Evolutionary conservation across 1,140 invertebrate species (phyloP), one percentile per base, ranked within the genome.

Genomic region (Stratiolaelaps scimitus): DNA sequence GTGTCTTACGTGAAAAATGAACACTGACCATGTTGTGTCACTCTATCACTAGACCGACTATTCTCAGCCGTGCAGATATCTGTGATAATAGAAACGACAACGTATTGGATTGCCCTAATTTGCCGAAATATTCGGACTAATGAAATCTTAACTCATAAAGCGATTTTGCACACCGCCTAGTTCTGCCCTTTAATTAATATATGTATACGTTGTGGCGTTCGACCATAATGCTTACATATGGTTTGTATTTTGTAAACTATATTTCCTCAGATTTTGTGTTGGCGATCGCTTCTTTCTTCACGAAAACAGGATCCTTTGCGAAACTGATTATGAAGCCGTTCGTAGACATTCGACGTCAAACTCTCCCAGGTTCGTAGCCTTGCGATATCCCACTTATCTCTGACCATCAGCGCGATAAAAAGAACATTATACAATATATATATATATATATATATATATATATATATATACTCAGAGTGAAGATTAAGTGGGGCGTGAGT

Each of bases 271-370:
- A 81, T 94, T 94, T 80, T 94, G 90, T 78, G 88, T 94, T 5
- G 90, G 90, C 1, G 90, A 94, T 74, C 81, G 86, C 71, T 94
- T 91, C 76, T 92, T 90, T 76, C 77, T 92, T 69, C 90, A 86
- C 77, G 88, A 92, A 76, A 92, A 92, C 78, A 89, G 89, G 78
- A 91, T 94, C 69, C 81, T 93, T 1, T 94, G 89, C 77, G 88
- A 92, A 75, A 89, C 89, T 75, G 89, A 94, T 77, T 93, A 92
- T 77, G 88, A 92, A 75, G 89, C 53, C 2, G 53, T 60, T 15
- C 26, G 53, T 29, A 15, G 53, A 26, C 26, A 60, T 26, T 60
- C 53, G 13, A 60, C 53, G 26, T 60, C 53, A 17, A 60, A 60
- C 20, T 60, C 53, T 17, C 53, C 53, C n/a, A 17, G 53, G 53